phyloP scores from a whole-genome alignment of 2,797 vertebrate species.

The Chiloscyllium punctatum region DNA sequence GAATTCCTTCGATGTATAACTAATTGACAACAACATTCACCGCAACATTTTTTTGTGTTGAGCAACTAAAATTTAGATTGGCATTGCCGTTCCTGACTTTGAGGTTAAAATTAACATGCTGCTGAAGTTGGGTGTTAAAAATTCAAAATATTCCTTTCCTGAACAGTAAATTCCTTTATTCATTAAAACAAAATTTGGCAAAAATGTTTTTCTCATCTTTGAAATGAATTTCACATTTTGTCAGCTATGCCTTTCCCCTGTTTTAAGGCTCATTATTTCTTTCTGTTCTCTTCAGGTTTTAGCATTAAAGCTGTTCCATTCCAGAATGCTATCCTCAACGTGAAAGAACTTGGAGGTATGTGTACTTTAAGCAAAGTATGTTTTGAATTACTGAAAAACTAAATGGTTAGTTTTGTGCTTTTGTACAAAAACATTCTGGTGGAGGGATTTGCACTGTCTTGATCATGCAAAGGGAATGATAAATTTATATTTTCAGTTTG shows the following conservation, averaged over 20 bases:
- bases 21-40: background rate
- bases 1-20: background rate
- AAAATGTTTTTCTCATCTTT: background rate
- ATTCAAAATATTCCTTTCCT: background rate
- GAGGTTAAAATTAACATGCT: background rate
- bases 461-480: background rate
- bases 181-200: background rate
- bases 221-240: slow-evolving; percentile 9
- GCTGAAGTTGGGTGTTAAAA: background rate
- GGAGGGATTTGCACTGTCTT: background rate
- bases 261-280: slow-evolving; percentile 44
- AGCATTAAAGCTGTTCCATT: slow-evolving; percentile 98
- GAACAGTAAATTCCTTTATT: background rate
- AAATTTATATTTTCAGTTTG: background rate
- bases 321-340: slow-evolving; percentile 92
- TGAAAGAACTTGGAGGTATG: slow-evolving; percentile 98
- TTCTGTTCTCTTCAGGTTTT: slow-evolving; percentile 74
- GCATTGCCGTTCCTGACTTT: background rate
- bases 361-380: background rate
- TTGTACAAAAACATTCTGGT: background rate
- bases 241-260: background rate
- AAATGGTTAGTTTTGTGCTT: background rate
- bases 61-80: background rate
- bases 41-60: background rate
- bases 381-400: background rate